phyloP scores from a whole-genome alignment of 2,113 vertebrate genomes.

The Podilymbus podiceps region DNA sequence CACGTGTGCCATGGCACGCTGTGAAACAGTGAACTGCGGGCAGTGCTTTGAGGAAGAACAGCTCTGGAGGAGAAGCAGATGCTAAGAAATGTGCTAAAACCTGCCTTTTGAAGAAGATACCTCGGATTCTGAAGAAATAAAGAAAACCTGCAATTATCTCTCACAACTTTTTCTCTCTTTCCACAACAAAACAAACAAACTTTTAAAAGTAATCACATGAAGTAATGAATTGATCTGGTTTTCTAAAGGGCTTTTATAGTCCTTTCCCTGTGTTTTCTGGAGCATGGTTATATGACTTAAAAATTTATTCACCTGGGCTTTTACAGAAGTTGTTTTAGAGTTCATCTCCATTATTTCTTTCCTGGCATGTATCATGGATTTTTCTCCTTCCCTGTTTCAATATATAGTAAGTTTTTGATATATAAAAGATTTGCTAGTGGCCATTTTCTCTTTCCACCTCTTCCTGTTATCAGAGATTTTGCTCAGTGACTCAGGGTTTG shows the following conservation, averaged over 20 bases:
- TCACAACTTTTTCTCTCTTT: neutral
- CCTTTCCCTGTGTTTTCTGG: neutral
- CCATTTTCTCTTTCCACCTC: neutral
- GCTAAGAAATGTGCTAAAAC: neutral
- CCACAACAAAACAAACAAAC: neutral
- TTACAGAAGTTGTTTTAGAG: neutral
- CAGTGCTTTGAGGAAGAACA: neutral
- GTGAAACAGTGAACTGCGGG: neutral
- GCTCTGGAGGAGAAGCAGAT: neutral
- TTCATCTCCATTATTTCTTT: neutral
- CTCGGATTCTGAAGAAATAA: neutral
- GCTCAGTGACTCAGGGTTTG: neutral
- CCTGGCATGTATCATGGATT: neutral
- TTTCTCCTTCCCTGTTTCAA: neutral
- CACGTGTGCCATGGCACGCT: accelerated
- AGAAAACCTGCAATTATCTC: neutral
- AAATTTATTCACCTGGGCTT: neutral
- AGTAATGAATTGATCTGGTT: neutral
- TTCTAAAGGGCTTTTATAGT: neutral
- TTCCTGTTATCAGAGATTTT: neutral
- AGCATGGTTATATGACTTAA: neutral
- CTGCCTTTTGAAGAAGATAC: neutral
- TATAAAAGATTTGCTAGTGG: neutral
- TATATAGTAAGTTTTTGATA: neutral
- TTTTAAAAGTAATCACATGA: neutral